Conservation (phyloP, 2,797 vertebrate genomes). For the Sebastes diploproa region DNA sequence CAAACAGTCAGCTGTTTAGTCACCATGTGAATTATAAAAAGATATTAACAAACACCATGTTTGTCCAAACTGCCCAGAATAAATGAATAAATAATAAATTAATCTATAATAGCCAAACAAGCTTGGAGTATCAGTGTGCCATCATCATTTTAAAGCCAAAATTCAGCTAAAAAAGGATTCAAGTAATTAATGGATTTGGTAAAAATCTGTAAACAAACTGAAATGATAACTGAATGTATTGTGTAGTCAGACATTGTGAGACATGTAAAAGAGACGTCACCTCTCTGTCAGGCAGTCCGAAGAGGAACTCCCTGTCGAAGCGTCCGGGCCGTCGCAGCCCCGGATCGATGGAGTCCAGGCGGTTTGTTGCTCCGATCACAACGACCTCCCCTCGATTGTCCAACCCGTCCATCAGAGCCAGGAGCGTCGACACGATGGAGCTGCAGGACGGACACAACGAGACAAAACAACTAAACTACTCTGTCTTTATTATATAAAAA, state of each 20-base stretch:
- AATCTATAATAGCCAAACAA: background rate
- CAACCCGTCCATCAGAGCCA: constrained; percentile 96
- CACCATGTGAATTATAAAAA: background rate
- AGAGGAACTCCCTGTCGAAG: constrained; percentile 96
- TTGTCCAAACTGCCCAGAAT: background rate
- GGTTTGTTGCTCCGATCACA: constrained; percentile 96
- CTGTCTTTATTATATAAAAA: background rate
- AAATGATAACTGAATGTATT: background rate
- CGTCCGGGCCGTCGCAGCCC: constrained; percentile 95
- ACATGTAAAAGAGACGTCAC: constrained; percentile 64
- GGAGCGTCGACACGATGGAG: constrained; percentile 93
- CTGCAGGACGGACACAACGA: background rate
- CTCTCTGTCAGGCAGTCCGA: constrained; percentile 92
- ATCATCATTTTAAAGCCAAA: background rate
- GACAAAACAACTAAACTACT: background rate
- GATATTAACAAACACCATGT: background rate
- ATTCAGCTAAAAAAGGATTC: background rate
- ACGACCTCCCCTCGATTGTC: constrained; percentile 94
- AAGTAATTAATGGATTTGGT: background rate
- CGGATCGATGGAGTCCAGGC: constrained; percentile 94
- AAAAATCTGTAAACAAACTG: background rate
- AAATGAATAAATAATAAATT: background rate
- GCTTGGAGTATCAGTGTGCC: background rate
- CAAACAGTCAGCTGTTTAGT: background rate
- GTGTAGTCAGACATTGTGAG: background rate